Conservation (phyloP, 2,113 vertebrate species). For the Indicator maculatus region DNA sequence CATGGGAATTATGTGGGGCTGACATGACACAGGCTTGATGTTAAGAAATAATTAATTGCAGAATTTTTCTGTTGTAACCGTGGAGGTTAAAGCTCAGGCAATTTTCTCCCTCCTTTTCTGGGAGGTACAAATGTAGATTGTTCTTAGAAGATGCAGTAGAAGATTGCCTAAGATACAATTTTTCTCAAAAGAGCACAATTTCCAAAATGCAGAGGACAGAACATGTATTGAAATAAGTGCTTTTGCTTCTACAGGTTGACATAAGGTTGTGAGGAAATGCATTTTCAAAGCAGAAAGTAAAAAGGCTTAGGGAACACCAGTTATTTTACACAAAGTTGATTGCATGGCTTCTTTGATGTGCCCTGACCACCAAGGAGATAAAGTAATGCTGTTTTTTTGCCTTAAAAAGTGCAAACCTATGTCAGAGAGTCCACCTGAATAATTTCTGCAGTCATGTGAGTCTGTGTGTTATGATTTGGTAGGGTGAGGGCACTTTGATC, state of each 20-base stretch:
- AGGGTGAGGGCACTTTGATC: neutral
- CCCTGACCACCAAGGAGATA: neutral
- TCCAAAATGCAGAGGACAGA: neutral
- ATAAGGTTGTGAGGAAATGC: neutral
- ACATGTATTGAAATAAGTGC: neutral
- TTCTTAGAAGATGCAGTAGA: neutral
- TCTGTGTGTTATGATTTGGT: neutral
- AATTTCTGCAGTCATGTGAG: rapidly evolving
- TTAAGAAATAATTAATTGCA: neutral
- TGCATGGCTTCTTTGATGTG: neutral
- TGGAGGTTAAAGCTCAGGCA: neutral
- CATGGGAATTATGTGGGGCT: neutral
- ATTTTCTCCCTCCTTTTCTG: neutral
- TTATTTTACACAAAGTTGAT: neutral
- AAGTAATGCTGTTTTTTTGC: neutral
- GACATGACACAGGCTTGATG: neutral
- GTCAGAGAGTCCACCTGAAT: neutral
- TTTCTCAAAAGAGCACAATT: neutral
- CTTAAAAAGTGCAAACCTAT: neutral
- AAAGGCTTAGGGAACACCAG: neutral
- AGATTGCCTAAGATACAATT: rapidly evolving
- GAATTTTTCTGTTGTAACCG: neutral
- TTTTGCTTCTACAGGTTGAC: neutral
- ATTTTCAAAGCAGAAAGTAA: slow-evolving; percentile 20
- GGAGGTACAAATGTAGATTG: neutral